Evolutionary conservation across 2,888 invertebrate species (phyloP).

Genomic region (Odontothrips loti): DNA sequence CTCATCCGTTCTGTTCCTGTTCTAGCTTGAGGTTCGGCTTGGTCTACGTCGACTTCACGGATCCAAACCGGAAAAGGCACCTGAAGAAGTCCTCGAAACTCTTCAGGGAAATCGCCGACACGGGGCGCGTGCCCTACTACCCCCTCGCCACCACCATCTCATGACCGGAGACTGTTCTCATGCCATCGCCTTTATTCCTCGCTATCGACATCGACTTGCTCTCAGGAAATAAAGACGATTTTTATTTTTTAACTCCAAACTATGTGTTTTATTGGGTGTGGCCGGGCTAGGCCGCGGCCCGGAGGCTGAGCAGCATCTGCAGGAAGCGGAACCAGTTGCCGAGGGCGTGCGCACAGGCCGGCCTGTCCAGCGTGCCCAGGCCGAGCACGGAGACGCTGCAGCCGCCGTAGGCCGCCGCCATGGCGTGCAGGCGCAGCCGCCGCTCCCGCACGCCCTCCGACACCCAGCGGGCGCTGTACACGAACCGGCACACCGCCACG

Average conservation of each 20-base stretch:
- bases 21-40: conserved; percentile 64
- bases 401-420: neutral
- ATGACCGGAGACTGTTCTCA: no score
- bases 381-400: neutral
- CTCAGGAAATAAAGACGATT: no score
- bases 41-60: conserved; percentile 63
- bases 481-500: neutral
- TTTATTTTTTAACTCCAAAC: no score
- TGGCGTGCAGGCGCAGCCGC: neutral
- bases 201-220: no score
- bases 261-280: no score
- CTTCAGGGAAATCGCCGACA: conserved; percentile 48
- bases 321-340: neutral
- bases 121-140: no score
- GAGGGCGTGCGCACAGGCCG: neutral
- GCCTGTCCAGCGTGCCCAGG: neutral
- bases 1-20: neutral
- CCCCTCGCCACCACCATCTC: no score
- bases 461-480: neutral
- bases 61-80: conserved; percentile 60
- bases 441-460: neutral
- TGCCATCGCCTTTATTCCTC: no score
- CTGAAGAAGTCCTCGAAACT: conserved; percentile 62
- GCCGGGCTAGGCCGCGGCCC: neutral
- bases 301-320: neutral